These are phyloP conservation scores for Petrocephalus sullivani DNA, from an alignment of 2,797 vertebrate species.

Conservation along the genomic window DNA sequence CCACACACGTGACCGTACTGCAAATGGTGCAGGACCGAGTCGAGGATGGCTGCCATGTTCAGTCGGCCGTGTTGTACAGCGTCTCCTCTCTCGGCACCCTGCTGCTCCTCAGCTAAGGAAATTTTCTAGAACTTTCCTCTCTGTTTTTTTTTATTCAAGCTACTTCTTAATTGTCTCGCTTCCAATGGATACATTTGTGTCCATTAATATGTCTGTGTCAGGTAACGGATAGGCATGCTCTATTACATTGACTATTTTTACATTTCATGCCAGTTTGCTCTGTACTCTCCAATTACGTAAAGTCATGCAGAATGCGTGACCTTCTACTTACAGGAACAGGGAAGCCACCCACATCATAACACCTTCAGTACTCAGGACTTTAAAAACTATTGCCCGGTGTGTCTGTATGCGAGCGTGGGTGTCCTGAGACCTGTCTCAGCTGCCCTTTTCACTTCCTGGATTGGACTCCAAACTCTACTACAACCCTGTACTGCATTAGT, in stretches of 20 bases:
- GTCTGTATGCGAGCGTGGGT: background rate
- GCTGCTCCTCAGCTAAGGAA: background rate
- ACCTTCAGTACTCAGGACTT: background rate
- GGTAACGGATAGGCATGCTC: background rate
- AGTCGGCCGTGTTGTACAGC: background rate
- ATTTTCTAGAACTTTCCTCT: background rate
- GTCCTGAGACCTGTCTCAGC: background rate
- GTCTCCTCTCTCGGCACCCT: background rate
- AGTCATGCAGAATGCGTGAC: background rate
- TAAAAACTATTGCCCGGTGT: background rate
- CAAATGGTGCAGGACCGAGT: background rate
- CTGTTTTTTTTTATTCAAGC: background rate
- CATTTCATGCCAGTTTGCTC: background rate
- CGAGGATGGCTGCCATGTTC: background rate
- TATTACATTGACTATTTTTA: background rate
- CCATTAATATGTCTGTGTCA: background rate
- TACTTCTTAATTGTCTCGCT: background rate
- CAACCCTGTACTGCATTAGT: background rate
- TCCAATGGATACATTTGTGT: background rate
- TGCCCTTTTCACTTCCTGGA: background rate
- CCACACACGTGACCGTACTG: background rate
- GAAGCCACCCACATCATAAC: background rate
- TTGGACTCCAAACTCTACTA: background rate
- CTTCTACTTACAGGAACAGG: background rate
- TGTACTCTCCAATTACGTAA: background rate